These are phyloP conservation scores for Eristalis arbustorum DNA, from an alignment of 2,888 invertebrate genomes.

Conservation along the genomic window DNA sequence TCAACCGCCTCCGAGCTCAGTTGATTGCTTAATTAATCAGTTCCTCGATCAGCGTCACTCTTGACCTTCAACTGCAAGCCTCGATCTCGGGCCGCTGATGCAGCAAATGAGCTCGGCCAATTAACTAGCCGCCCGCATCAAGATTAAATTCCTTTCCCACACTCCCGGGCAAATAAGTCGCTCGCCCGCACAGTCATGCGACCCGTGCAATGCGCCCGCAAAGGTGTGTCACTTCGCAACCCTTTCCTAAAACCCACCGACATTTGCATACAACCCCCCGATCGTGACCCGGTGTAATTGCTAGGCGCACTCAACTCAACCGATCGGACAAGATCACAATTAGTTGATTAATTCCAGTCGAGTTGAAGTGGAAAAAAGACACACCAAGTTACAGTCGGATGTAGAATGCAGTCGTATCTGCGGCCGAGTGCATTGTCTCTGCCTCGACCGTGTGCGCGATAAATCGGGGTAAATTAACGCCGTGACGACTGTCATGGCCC, in stretches of 20 bases:
- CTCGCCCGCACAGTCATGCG: background rate
- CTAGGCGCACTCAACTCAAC: constrained; percentile 7
- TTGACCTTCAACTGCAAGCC: constrained; percentile 12
- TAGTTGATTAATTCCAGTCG: constrained; percentile 57
- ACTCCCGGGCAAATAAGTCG: constrained; percentile 19
- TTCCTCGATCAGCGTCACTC: constrained; percentile 1
- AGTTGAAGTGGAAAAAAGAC: background rate
- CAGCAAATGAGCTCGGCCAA: constrained; percentile 11
- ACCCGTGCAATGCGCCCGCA: background rate
- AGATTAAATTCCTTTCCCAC: constrained; percentile 53
- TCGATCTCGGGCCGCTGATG: constrained; percentile 7
- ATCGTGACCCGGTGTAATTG: constrained; percentile 67
- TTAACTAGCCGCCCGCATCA: constrained; percentile 32
- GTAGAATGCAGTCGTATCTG: background rate
- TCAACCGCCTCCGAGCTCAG: background rate
- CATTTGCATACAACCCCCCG: constrained; percentile 49
- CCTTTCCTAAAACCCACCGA: constrained; percentile 30
- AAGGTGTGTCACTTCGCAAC: constrained; percentile 49
- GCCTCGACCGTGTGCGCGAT: constrained; percentile 40
- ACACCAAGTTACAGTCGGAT: background rate
- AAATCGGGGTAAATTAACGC: constrained; percentile 64
- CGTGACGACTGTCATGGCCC: constrained; percentile 50
- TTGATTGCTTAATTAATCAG: background rate
- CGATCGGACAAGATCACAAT: constrained; percentile 55
- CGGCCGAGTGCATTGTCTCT: constrained; percentile 45